Base-by-base conservation (phyloP, 2,888 invertebrate species). In the Drosophila pseudotalamancana region DNA sequence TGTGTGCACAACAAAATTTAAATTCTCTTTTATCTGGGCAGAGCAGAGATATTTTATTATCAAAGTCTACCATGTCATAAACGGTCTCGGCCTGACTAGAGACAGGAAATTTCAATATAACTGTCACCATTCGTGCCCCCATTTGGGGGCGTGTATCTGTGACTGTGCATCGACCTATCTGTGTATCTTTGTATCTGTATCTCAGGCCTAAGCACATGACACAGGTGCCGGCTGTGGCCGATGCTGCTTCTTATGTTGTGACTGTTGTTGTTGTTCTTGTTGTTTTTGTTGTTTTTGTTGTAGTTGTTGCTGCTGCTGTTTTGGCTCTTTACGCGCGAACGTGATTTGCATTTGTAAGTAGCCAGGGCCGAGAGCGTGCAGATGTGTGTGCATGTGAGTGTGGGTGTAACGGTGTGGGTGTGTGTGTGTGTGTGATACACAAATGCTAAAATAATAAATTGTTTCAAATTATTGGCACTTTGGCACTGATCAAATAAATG, bases 361-460 rank as follows among this genome's bases (percentile, higher is more conserved):
- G 76, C 55, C 62, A 57, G 35, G 65, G 63, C 64, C n/a, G n/a
- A 37, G 55, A 40, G 14, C 14, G 29, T 9, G 32, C 34, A 48
- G 39, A 21, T n/a, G 29, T 32, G 23, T 37, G 16, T 16, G 35
- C 16, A 31, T 45, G 29, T 35, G n/a, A n/a, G 25, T 29, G 51
- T 3, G 25, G 6, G 25, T 40, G 34, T 40, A n/a, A n/a, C n/a
- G n/a, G 57, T 40, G 54, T 68, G 48, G 40, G 25, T 62, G 45
- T 55, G 25, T n/a, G 29, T 29, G 19, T 53, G 16, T 49, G 50
- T 54, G 46, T 57, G 82, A 65, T 70, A 70, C 77, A 72, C 86
- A 87, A 87, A 87, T 87, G 87, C 71, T 71, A 71, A 87, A 86
- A 87, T 87, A 87, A 87, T 82, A 87, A 87, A 87, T 87, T 87